Evolutionary conservation across 2,797 vertebrate genomes (phyloP).

Genomic region (Scomberomorus guttatus): DNA sequence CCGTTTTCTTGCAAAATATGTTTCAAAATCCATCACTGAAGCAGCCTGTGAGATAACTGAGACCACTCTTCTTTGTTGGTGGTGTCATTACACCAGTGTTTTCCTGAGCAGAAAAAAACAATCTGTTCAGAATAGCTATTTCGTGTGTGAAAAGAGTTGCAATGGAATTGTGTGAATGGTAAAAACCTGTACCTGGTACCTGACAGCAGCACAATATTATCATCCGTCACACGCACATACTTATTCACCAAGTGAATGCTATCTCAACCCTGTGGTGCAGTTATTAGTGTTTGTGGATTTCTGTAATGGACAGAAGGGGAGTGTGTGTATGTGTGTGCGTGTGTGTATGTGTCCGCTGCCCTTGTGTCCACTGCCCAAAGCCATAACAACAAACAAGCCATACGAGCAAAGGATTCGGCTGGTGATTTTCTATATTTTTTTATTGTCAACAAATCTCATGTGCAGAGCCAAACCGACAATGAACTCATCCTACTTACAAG

Average conservation of each 20-base stretch:
- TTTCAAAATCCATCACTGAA: slow-evolving; percentile 36
- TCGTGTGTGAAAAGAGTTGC: slow-evolving; percentile 37
- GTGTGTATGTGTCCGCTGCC: slow-evolving; percentile 1
- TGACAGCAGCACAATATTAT: slow-evolving; percentile 18
- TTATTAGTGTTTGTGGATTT: slow-evolving; percentile 58
- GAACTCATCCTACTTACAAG: no score
- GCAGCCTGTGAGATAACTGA: slow-evolving; percentile 26
- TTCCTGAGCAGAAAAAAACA: slow-evolving; percentile 34
- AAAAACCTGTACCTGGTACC: slow-evolving; percentile 41
- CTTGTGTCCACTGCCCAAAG: no score
- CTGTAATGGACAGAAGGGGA: slow-evolving; percentile 39
- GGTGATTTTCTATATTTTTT: no score
- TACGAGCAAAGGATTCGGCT: no score
- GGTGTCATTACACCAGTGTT: slow-evolving; percentile 24
- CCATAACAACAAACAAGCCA: no score
- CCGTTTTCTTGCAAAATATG: slow-evolving; percentile 17
- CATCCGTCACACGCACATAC: slow-evolving; percentile 21
- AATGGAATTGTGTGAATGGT: background rate
- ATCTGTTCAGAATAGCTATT: slow-evolving; percentile 36
- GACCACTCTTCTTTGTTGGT: slow-evolving; percentile 6
- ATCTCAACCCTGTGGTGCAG: slow-evolving; percentile 47
- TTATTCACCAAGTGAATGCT: slow-evolving; percentile 6
- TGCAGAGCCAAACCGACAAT: no score
- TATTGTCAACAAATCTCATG: no score
- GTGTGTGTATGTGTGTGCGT: slow-evolving; percentile 13